A percentile compares a stretch with the other conserved stretches of the same genome.
phyloP scores from a whole-genome alignment of 2,797 vertebrate genomes.

The Sebastes vulpes region DNA sequence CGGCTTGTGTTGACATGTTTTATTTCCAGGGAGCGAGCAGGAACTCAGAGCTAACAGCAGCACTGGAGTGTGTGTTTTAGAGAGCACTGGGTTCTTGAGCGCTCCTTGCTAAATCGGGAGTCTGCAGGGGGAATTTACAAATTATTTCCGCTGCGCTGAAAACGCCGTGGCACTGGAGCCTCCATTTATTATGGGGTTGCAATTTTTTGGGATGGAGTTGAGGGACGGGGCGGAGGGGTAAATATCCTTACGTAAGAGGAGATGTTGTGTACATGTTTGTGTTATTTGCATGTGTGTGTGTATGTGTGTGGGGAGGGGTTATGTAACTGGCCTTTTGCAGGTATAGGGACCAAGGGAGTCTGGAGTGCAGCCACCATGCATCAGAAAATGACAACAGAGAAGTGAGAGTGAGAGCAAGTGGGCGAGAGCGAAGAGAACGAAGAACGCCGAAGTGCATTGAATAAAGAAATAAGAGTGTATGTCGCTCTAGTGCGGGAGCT shows the following conservation, averaged over 20 bases:
- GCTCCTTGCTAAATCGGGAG: constrained; percentile 71
- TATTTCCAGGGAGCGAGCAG: constrained; percentile 24
- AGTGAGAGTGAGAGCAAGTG: constrained; percentile 50
- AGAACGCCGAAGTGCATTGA: constrained; percentile 48
- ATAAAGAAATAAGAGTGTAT: constrained; percentile 58
- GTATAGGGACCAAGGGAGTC: constrained; percentile 44
- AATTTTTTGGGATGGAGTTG: constrained; percentile 43
- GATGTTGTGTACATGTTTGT: constrained; percentile 16
- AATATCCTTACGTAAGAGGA: constrained; percentile 64
- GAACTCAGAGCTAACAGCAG: constrained; percentile 14
- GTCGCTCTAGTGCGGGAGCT: constrained; percentile 57
- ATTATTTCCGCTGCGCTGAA: constrained; percentile 79
- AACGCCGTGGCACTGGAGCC: constrained; percentile 52
- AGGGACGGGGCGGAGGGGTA: constrained; percentile 14
- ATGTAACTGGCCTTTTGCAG: constrained; percentile 63
- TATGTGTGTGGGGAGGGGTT: constrained; percentile 24
- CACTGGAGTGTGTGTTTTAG: constrained; percentile 56
- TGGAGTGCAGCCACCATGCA: constrained; percentile 60
- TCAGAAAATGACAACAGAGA: constrained; percentile 61
- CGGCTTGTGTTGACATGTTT: constrained; percentile 39
- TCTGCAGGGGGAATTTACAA: constrained; percentile 73
- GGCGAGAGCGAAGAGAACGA: constrained; percentile 34
- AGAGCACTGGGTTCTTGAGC: constrained; percentile 62
- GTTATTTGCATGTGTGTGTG: constrained; percentile 1
- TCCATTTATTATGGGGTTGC: constrained; percentile 52